Evolutionary conservation across 1,140 invertebrate species (phyloP).

Genomic region (Zaprionus tsacasi): DNA sequence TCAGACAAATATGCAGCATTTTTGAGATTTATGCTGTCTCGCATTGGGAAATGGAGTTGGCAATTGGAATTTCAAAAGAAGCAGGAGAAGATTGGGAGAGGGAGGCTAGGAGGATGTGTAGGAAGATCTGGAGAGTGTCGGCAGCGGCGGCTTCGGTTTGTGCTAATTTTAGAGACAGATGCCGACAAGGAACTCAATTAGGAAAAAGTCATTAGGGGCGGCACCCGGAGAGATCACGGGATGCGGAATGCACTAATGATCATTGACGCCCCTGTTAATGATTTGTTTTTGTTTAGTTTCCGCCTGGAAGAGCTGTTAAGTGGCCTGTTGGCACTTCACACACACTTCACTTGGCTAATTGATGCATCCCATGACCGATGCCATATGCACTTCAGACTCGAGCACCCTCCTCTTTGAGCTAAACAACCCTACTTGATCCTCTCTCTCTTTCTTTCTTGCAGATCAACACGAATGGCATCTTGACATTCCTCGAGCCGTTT

Average conservation of each 20-base stretch:
- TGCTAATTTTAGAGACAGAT: constrained; percentile 36
- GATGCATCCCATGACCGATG: constrained; percentile 50
- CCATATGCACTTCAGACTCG: constrained; percentile 58
- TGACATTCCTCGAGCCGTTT: constrained; percentile 95
- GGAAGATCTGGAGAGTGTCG: constrained; percentile 33
- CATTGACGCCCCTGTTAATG: constrained; percentile 64
- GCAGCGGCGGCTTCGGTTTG: neutral
- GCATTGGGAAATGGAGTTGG: constrained; percentile 30
- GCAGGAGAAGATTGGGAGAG: neutral
- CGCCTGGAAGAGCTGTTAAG: constrained; percentile 65
- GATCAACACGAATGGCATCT: constrained; percentile 95
- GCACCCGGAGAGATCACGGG: neutral
- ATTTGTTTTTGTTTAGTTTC: constrained; percentile 79
- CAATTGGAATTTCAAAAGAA: constrained; percentile 3
- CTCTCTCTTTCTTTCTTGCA: constrained; percentile 82
- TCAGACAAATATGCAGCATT: constrained; percentile 39
- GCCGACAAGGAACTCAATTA: constrained; percentile 62
- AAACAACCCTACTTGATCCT: constrained; percentile 5
- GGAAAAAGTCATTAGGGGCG: constrained; percentile 40
- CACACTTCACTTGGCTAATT: constrained; percentile 32
- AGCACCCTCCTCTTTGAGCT: constrained; percentile 7
- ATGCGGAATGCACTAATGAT: constrained; percentile 47
- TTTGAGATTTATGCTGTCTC: constrained; percentile 11
- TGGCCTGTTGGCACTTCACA: constrained; percentile 71
- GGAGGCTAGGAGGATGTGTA: neutral